Evolutionary conservation across 1,140 invertebrate genomes (phyloP).

Genomic region (Mactra quadrangularis): DNA sequence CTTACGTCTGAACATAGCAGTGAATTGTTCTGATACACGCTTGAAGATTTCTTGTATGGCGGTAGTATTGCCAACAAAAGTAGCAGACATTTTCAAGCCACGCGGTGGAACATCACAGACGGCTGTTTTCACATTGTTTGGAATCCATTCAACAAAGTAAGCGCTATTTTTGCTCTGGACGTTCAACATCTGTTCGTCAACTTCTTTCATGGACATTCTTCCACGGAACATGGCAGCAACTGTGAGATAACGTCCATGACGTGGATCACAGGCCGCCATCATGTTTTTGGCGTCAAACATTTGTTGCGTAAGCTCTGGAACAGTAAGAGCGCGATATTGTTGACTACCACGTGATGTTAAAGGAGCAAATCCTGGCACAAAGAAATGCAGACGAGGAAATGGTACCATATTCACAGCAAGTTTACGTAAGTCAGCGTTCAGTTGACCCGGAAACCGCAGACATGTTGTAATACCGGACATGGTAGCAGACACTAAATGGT

Average conservation of each 20-base stretch:
- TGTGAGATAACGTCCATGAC: constrained; percentile 43
- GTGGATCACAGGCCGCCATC: constrained; percentile 54
- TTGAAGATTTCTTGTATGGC: constrained; percentile 92
- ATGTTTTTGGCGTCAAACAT: constrained; percentile 88
- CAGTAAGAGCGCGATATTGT: constrained; percentile 86
- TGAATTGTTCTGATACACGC: constrained; percentile 87
- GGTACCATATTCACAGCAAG: constrained; percentile 98
- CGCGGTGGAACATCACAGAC: constrained; percentile 96
- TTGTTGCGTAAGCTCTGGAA: constrained; percentile 90
- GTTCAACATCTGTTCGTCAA: constrained; percentile 80
- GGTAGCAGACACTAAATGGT: constrained; percentile 85
- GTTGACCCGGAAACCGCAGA: constrained; percentile 90
- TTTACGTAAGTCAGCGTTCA: constrained; percentile 93
- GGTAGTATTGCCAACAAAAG: constrained; percentile 89
- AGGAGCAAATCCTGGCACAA: constrained; percentile 98
- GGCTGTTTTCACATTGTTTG: constrained; percentile 95
- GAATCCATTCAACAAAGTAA: constrained; percentile 97
- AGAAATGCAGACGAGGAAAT: constrained; percentile 97
- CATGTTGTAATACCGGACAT: constrained; percentile 93
- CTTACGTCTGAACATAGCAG: constrained; percentile 86
- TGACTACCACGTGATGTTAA: constrained; percentile 90
- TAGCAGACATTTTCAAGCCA: constrained; percentile 95
- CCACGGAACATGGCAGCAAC: constrained; percentile 96
- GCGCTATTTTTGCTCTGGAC: constrained; percentile 84
- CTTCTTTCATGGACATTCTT: constrained; percentile 85